These are phyloP conservation scores for Hippocampus barbouri DNA, from an alignment of 2,113 vertebrate species.

Conservation along the genomic window DNA sequence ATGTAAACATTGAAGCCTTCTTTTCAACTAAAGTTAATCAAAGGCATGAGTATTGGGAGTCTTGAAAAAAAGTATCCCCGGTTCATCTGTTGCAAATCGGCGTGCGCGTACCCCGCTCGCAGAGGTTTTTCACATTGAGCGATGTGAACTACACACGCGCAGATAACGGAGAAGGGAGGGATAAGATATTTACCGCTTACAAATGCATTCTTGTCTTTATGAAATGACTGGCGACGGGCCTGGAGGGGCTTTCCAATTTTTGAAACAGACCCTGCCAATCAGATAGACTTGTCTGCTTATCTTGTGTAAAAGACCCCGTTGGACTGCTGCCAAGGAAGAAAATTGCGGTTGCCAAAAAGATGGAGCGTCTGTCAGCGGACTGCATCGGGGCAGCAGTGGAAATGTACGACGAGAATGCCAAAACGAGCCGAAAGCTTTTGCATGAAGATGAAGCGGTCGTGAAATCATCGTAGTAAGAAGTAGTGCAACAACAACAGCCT, in stretches of 20 bases:
- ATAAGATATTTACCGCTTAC: neutral
- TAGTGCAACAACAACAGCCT: neutral
- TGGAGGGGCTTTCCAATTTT: neutral
- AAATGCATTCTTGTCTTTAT: constrained; percentile 3
- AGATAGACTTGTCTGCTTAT: constrained; percentile 4
- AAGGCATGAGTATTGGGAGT: too few species aligned
- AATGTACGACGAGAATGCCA: neutral
- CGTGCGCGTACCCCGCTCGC: too few species aligned
- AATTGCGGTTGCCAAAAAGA: constrained; percentile 14
- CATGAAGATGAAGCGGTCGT: neutral
- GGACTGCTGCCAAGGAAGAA: neutral
- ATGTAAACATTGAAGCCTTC: too few species aligned
- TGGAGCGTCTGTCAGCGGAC: constrained; percentile 23
- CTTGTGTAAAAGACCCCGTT: neutral
- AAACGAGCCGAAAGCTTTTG: neutral
- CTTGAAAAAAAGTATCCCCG: too few species aligned
- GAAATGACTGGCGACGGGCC: constrained; percentile 3
- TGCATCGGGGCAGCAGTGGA: neutral
- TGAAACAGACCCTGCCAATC: neutral
- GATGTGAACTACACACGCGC: too few species aligned
- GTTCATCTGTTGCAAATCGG: too few species aligned
- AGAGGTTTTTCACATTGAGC: too few species aligned
- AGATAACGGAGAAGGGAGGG: neutral
- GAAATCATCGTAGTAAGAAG: neutral
- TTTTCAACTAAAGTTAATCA: too few species aligned